Conservation (phyloP, 2,113 vertebrate species). For the Melanotaenia duboulayi region DNA sequence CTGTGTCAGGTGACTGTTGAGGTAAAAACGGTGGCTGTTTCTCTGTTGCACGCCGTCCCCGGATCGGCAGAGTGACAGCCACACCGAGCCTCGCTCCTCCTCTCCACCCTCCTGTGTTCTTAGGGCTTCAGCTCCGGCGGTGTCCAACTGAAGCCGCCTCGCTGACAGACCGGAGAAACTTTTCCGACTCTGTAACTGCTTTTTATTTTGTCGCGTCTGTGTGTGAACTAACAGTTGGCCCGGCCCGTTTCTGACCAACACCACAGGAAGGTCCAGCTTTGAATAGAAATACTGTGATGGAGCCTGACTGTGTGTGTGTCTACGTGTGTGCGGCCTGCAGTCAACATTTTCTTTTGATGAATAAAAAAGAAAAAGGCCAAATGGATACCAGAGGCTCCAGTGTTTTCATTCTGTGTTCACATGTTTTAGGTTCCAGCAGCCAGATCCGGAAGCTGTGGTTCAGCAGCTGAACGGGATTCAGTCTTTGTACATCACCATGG, state of each 20-base stretch:
- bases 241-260: conserved; percentile 26
- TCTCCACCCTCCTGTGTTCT: not conserved
- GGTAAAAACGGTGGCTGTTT: too few species aligned
- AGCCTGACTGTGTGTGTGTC: conserved; percentile 30
- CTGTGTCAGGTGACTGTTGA: too few species aligned
- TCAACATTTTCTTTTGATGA: conserved; percentile 75
- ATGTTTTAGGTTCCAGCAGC: too few species aligned
- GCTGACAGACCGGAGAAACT: conserved; percentile 49
- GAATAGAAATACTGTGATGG: conserved; percentile 65
- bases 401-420: not conserved
- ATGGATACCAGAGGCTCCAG: conserved; percentile 36
- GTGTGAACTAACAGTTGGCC: conserved; percentile 56
- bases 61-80: too few species aligned
- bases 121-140: not conserved
- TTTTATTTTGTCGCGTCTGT: conserved; percentile 46
- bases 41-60: too few species aligned
- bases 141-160: conserved; percentile 48
- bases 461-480: too few species aligned
- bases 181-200: conserved; percentile 37
- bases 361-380: conserved; percentile 81
- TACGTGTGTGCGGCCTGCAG: conserved; percentile 40
- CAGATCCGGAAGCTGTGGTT: too few species aligned
- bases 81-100: not conserved
- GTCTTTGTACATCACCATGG: too few species aligned
- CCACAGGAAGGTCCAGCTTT: conserved; percentile 41